Evolutionary conservation across 1,140 invertebrate species (phyloP).

Genomic region (Sminthurides bifidus): DNA sequence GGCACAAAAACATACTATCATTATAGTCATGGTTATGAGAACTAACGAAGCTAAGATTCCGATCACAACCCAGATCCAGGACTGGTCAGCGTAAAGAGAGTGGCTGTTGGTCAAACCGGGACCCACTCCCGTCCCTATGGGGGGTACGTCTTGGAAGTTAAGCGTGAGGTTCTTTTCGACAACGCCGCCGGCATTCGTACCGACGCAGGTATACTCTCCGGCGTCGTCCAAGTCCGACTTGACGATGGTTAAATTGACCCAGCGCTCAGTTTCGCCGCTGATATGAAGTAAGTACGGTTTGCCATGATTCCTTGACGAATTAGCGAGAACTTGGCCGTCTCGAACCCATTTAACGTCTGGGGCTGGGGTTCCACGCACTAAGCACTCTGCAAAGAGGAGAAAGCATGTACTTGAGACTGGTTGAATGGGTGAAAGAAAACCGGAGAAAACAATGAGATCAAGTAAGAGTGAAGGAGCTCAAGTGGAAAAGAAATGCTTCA

Average conservation of each 20-base stretch:
- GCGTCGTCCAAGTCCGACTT: conserved; percentile 58
- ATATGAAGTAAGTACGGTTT: conserved; percentile 35
- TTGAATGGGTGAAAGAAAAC: too few relatives aligned
- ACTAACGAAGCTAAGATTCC: conserved; percentile 46
- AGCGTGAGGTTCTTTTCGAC: conserved; percentile 56
- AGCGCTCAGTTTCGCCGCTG: conserved; percentile 40
- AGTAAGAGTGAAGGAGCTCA: too few relatives aligned
- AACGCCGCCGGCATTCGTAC: conserved; percentile 57
- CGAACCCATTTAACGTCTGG: conserved; percentile 71
- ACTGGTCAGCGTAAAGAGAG: conserved; percentile 34
- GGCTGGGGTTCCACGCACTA: conserved; percentile 65
- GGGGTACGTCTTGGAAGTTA: conserved; percentile 51
- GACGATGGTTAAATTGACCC: conserved; percentile 64
- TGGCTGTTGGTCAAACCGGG: conserved; percentile 40
- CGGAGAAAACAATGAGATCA: too few relatives aligned
- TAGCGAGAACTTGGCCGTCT: conserved; percentile 53
- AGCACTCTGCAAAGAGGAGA: conserved; percentile 50
- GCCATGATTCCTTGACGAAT: conserved; percentile 38
- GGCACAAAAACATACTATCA: conserved; percentile 33
- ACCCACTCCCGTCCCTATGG: conserved; percentile 44
- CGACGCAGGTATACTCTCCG: conserved; percentile 70
- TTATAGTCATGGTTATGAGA: conserved; percentile 30
- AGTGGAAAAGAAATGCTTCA: too few relatives aligned
- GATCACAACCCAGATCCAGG: conserved; percentile 38
- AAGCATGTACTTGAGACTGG: too few relatives aligned